Evolutionary conservation across 2,113 vertebrate genomes (phyloP), one percentile per base, ranked within the genome.

Genomic region (Dromiciops gliroides): DNA sequence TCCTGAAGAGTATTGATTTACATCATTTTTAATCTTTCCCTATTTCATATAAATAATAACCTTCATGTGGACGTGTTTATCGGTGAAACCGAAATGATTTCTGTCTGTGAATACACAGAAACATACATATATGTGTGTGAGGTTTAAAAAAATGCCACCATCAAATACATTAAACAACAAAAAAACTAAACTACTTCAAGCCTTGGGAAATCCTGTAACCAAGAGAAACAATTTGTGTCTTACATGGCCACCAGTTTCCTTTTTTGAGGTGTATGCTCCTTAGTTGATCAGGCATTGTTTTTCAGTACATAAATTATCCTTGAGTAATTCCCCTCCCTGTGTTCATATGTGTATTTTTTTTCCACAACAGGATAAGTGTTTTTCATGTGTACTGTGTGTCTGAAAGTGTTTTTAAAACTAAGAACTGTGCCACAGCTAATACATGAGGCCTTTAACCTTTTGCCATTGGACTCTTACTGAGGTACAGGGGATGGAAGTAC

Each of bases 391-490:
- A 92, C 50, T 92, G 0, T 89, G 51, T 94, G 75, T 96, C 96
- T 96, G 92, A 95, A 94, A 50, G 95, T 92, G 47, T 94, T 95
- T 92, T 95, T 93, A 91, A 94, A n/a, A 83, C 1, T 95, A 51
- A 83, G 94, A 95, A 75, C 48, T 97, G 37, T 96, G 83, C 67
- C 67, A 28, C 31, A 92, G 19, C 83, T 93, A 95, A 51, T 93
- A 83, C 51, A 44, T 23, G 67, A 93, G 91, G 93, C 95, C 92
- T 37, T 91, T 94, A 90, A 50, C 53, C 90, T 96, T 89, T 53
- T 96, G 89, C 90, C 89, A 92, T 24, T 96, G 92, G 47, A 91
- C 75, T 95, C 95, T 51, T 44, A 90, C 47, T 91, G 51, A 91
- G 75, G 37, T 89, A 50, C 50, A 92, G 92, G 96, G 48, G 24